phyloP scores from a whole-genome alignment of 2,888 invertebrate genomes.

The Ethmia dodecea region DNA sequence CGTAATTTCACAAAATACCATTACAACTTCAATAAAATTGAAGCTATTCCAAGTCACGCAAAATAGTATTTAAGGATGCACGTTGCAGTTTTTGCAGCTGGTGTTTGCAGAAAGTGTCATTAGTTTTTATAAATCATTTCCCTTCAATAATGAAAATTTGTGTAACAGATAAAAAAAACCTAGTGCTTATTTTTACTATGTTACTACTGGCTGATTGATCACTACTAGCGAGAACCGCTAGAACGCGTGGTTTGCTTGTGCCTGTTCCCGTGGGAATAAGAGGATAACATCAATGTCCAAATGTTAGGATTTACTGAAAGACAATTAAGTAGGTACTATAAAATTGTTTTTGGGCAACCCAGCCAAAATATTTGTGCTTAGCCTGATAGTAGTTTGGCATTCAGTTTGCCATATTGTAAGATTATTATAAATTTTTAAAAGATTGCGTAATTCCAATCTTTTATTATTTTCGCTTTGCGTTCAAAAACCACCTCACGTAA shows the following conservation, averaged over 20 bases:
- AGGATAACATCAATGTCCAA: neutral
- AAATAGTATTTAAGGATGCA: conserved; percentile 52
- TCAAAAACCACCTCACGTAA: conserved; percentile 47
- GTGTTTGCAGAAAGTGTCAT: conserved; percentile 46
- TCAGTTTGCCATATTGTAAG: neutral
- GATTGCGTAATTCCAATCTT: neutral
- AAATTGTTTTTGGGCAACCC: neutral
- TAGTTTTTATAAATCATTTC: conserved; percentile 26
- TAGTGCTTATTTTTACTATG: neutral
- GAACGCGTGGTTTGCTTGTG: neutral
- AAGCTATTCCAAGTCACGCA: conserved; percentile 58
- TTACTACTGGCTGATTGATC: neutral
- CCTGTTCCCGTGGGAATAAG: neutral
- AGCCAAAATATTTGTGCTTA: neutral
- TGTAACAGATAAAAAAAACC: neutral
- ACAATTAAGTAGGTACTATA: neutral
- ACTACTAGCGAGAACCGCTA: neutral
- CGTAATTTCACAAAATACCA: conserved; percentile 30
- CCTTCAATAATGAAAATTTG: neutral
- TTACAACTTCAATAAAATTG: conserved; percentile 40
- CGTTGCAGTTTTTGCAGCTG: conserved; percentile 40
- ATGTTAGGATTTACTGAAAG: neutral
- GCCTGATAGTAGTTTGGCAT: neutral
- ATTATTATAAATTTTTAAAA: neutral
- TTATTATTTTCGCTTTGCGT: conserved; percentile 6